These are phyloP conservation scores for Synanthedon formicaeformis DNA, from an alignment of 2,888 invertebrate genomes.

Conservation along the genomic window DNA sequence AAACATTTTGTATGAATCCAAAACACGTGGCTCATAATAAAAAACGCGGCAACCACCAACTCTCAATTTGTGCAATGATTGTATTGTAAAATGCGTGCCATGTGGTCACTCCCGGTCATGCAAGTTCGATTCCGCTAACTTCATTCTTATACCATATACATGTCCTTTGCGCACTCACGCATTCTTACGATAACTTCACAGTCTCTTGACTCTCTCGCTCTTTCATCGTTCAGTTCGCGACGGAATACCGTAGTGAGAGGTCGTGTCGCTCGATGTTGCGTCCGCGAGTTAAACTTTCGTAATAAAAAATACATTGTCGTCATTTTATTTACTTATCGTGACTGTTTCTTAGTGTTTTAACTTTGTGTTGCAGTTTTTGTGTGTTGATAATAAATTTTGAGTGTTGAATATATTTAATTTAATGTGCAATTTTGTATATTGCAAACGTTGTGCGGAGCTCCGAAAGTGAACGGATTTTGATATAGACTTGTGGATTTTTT, in stretches of 20 bases:
- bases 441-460: conserved; percentile 29
- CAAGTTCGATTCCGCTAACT: conserved; percentile 38
- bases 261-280: conserved; percentile 16
- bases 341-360: conserved; percentile 16
- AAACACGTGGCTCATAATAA: conserved; percentile 54
- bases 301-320: conserved; percentile 30
- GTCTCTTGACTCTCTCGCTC: conserved; percentile 36
- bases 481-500: conserved; percentile 29
- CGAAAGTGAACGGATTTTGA: conserved; percentile 37
- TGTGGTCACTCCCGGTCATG: conserved; percentile 59
- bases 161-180: conserved; percentile 9
- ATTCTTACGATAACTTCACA: conserved; percentile 27
- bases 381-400: conserved; percentile 11
- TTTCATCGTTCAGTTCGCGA: conserved; percentile 37
- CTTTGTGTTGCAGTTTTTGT: conserved; percentile 11
- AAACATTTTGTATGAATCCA: conserved; percentile 21
- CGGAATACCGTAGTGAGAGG: conserved; percentile 15
- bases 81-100: conserved; percentile 52
- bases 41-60: conserved; percentile 44
- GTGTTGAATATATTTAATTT: conserved; percentile 10
- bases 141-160: conserved; percentile 25
- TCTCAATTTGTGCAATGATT: conserved; percentile 56
- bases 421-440: conserved; percentile 51
- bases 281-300: conserved; percentile 54
- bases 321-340: conserved; percentile 12